A percentile compares a stretch with the other conserved stretches of the same genome.
phyloP scores from a whole-genome alignment of 2,113 vertebrate genomes.

The Progne subis region DNA sequence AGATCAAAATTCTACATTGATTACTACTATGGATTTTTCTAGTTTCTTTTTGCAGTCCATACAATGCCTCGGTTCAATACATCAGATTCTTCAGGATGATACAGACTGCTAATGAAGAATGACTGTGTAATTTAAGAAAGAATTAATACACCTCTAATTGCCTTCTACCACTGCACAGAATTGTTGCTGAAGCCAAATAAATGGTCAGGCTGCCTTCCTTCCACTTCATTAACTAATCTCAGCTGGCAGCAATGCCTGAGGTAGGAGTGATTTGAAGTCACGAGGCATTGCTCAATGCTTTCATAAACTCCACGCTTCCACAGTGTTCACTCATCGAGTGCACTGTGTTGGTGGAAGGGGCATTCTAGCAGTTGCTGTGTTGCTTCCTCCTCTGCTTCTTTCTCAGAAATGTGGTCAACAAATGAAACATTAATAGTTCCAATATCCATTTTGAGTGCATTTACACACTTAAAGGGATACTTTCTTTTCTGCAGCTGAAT shows the following conservation, averaged over 20 bases:
- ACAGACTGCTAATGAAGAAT: background rate
- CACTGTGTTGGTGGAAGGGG: background rate
- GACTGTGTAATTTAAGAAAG: background rate
- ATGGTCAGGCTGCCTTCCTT: background rate
- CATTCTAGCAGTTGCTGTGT: background rate
- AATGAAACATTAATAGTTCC: background rate
- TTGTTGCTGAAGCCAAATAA: background rate
- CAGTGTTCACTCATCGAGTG: accelerated
- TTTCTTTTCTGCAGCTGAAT: background rate
- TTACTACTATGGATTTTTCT: background rate
- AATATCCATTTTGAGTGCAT: background rate
- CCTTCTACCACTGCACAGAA: background rate
- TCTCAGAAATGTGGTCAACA: background rate
- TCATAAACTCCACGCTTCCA: background rate
- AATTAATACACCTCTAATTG: background rate
- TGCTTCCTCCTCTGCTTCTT: background rate
- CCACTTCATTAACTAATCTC: background rate
- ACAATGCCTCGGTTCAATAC: background rate
- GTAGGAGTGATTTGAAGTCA: background rate
- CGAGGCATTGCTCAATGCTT: background rate
- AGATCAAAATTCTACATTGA: background rate
- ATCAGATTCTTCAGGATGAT: background rate
- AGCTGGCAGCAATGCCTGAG: background rate
- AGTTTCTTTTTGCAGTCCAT: background rate
- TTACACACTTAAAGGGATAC: background rate